A percentile compares a stretch with the other conserved stretches of the same genome.
Evolutionary conservation across 64 coral and sea anemone genomes (phyloP).

Genomic region (Anthopleura sola): DNA sequence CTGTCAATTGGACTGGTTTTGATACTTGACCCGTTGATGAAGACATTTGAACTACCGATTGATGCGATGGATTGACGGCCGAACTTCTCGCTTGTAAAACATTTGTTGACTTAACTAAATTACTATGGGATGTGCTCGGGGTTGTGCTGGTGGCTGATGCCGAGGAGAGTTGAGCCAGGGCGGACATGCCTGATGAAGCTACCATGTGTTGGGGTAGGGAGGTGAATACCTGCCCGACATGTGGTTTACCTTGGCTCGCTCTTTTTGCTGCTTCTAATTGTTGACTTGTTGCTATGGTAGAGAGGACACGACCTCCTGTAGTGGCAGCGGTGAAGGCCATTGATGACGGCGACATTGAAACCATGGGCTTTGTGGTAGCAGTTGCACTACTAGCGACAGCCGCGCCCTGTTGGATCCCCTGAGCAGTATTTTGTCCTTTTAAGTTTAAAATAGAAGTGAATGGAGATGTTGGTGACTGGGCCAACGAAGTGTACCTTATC

Average conservation of each 20-base stretch:
- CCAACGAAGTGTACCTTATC: conserved; percentile 34
- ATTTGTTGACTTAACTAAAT: not conserved
- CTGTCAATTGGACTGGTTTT: not conserved
- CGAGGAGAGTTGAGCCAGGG: not conserved
- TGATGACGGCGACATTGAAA: not conserved
- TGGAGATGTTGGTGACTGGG: conserved; percentile 40
- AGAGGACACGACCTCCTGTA: not conserved
- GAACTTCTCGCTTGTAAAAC: not conserved
- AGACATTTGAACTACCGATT: not conserved
- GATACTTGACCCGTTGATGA: not conserved
- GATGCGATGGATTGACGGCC: not conserved
- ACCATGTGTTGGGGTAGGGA: not conserved
- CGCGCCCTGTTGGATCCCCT: not conserved
- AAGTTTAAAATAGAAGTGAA: conserved; percentile 54
- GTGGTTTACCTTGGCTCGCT: not conserved
- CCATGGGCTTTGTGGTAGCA: not conserved
- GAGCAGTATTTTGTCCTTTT: conserved; percentile 28
- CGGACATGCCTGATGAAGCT: not conserved
- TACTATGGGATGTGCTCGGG: not conserved
- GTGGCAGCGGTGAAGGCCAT: not conserved
- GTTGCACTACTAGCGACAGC: not conserved
- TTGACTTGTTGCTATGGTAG: not conserved
- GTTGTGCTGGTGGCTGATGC: not conserved
- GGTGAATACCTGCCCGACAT: not conserved
- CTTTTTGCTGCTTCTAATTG: not conserved